Percentiles rank a stretch among this genome's conserved stretches.
phyloP scores from a whole-genome alignment of 2,113 vertebrate species.

The Indicator indicator region DNA sequence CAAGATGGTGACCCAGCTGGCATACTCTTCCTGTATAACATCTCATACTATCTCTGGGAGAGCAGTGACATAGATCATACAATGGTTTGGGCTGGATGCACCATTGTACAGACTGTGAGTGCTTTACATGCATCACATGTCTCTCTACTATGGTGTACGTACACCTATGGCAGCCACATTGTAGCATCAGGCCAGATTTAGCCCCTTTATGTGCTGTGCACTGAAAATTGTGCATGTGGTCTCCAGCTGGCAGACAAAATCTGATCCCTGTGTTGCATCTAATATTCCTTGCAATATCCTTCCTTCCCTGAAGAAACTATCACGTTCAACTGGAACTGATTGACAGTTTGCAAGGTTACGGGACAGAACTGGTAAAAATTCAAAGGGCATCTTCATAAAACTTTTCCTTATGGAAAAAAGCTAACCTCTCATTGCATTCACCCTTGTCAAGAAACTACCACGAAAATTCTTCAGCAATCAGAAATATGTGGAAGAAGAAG shows the following conservation, averaged over 20 bases:
- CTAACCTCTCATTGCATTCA: fast-evolving
- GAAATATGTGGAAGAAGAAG: not conserved
- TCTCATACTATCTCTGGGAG: not conserved
- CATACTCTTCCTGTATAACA: not conserved
- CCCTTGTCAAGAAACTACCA: not conserved
- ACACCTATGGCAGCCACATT: not conserved
- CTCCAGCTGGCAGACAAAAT: not conserved
- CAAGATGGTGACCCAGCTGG: fast-evolving
- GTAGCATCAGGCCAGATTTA: not conserved
- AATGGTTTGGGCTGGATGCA: too few species aligned
- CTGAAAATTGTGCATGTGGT: not conserved
- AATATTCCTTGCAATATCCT: not conserved
- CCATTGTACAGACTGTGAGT: not conserved
- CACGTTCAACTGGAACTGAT: not conserved
- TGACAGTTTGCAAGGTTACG: not conserved
- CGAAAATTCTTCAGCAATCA: not conserved
- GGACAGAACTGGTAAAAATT: not conserved
- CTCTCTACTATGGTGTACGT: not conserved
- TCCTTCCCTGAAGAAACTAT: not conserved
- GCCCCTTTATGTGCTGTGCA: not conserved
- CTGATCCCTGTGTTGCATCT: not conserved
- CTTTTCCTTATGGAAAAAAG: not conserved
- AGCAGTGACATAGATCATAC: not conserved
- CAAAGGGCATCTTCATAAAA: not conserved
- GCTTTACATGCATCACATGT: not conserved